These are phyloP conservation scores for Beroe forskalii DNA, from an alignment of 37 sponge, comb jelly and placozoan genomes.

Conservation along the genomic window DNA sequence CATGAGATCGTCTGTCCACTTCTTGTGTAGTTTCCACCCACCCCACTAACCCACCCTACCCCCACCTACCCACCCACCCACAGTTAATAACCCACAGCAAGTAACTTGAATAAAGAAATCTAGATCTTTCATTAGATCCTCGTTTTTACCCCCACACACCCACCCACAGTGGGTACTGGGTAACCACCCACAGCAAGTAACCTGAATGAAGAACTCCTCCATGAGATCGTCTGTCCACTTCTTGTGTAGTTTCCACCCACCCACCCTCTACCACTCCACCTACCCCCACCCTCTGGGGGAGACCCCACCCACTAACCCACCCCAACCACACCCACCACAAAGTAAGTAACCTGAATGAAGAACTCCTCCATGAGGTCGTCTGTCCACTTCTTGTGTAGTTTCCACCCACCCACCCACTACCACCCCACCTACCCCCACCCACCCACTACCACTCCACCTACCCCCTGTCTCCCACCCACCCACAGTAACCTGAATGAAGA, in stretches of 20 bases:
- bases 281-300: too few relatives aligned
- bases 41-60: background rate
- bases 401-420: too few relatives aligned
- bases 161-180: too few relatives aligned
- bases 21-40: conserved; percentile 77
- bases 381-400: conserved; percentile 77
- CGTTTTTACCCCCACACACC: too few relatives aligned
- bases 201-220: conserved; percentile 90
- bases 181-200: too few relatives aligned
- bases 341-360: conserved; percentile 76
- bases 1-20: conserved; percentile 72
- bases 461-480: background rate
- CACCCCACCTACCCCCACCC: too few relatives aligned
- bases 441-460: background rate
- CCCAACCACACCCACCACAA: too few relatives aligned
- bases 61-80: background rate
- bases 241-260: conserved; percentile 75
- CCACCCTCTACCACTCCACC: too few relatives aligned
- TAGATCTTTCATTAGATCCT: too few relatives aligned
- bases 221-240: conserved; percentile 73
- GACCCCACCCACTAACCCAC: background rate
- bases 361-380: conserved; percentile 75
- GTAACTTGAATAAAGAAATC: too few relatives aligned
- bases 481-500: conserved; percentile 83
- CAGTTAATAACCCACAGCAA: too few relatives aligned